A percentile compares a stretch with the other conserved stretches of the same genome.
Evolutionary conservation across 2,888 invertebrate species (phyloP).

Genomic region (Bellardia bayeri): DNA sequence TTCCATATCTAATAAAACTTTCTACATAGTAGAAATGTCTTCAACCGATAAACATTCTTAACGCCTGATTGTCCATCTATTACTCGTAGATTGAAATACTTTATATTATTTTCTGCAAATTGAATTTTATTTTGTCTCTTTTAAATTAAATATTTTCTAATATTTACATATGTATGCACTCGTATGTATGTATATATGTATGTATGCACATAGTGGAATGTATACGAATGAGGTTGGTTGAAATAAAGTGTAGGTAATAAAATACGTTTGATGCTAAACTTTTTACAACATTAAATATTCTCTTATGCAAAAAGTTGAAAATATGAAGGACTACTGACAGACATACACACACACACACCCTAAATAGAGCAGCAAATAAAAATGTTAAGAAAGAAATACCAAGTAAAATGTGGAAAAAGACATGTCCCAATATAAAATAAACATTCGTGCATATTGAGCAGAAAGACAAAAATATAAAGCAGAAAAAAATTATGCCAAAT

Average conservation of each 20-base stretch:
- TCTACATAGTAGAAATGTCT: background rate
- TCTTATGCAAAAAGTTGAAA: background rate
- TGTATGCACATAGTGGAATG: background rate
- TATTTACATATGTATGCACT: background rate
- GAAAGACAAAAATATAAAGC: background rate
- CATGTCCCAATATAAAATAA: conserved; percentile 11
- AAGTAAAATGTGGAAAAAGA: background rate
- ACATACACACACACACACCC: background rate
- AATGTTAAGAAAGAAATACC: conserved; percentile 9
- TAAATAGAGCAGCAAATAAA: conserved; percentile 52
- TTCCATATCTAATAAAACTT: conserved; percentile 20
- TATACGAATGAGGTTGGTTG: conserved; percentile 8
- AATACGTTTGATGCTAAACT: conserved; percentile 49
- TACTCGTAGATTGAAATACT: background rate
- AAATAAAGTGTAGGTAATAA: conserved; percentile 46
- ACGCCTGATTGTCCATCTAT: background rate
- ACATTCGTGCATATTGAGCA: background rate
- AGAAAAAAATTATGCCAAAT: conserved; percentile 38
- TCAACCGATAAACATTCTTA: conserved; percentile 1
- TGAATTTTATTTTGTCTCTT: conserved; percentile 26
- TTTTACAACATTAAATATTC: conserved; percentile 44
- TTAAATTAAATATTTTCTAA: conserved; percentile 37
- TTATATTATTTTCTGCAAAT: conserved; percentile 28
- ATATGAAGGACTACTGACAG: background rate
- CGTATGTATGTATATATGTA: background rate